phyloP scores from a whole-genome alignment of 2,888 invertebrate genomes.

The Cantharis lateralis region DNA sequence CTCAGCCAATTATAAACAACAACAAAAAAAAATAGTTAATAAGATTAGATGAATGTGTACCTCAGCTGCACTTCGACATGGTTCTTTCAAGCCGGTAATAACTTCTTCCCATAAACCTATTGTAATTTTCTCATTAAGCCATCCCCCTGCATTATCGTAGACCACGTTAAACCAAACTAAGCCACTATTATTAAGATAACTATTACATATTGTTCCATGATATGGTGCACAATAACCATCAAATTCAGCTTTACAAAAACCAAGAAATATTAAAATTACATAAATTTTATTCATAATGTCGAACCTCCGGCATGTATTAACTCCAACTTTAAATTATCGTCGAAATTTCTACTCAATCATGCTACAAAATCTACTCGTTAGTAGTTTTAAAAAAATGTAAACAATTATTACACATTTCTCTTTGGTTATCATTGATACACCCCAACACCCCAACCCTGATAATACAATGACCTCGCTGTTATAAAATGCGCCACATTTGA shows the following conservation, averaged over 20 bases:
- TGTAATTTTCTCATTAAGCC: conserved; percentile 85
- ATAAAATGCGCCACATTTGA: neutral
- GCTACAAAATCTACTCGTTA: neutral
- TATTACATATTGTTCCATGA: conserved; percentile 69
- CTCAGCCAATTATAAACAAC: neutral
- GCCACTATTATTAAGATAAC: conserved; percentile 58
- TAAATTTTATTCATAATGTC: neutral
- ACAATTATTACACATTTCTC: neutral
- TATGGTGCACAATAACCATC: conserved; percentile 84
- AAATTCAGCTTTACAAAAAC: conserved; percentile 21
- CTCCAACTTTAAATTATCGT: neutral
- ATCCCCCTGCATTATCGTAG: conserved; percentile 72
- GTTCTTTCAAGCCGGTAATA: conserved; percentile 76
- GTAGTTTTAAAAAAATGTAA: neutral
- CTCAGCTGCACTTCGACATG: conserved; percentile 86
- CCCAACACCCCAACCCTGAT: neutral
- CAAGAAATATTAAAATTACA: neutral
- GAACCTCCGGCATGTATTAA: neutral
- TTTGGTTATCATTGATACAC: neutral
- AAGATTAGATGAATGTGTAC: conserved; percentile 49
- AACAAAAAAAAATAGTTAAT: neutral
- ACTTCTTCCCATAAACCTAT: conserved; percentile 85
- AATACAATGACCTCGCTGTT: neutral
- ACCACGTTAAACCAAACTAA: conserved; percentile 61
- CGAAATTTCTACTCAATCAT: neutral